Evolutionary conservation across 2,888 invertebrate species (phyloP), one percentile per base, ranked within the genome.

Genomic region (Cremastobaeus sp.): DNA sequence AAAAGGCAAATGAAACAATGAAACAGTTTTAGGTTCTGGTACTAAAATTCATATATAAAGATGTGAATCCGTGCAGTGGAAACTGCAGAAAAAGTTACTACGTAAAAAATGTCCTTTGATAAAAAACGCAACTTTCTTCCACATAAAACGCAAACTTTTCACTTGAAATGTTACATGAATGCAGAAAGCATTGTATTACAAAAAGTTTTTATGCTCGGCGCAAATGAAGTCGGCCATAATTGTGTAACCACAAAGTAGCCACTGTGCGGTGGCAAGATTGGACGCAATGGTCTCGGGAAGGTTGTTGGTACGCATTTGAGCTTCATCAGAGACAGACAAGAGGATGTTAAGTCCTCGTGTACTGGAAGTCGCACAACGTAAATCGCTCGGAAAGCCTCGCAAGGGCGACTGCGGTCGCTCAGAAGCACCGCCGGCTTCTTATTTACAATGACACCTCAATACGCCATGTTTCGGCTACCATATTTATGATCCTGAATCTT

Each of bases 391-490:
- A 60, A 66, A 62, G 59, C 55, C 57, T 68, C 68, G 34, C 66
- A 57, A 57, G 35, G 57, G 59, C 59, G 47, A 64, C 69, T 69
- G 74, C 74, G 73, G 76, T 74, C 32, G 73, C 65, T 76, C 62
- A 71, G 74, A 77, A 74, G 74, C 76, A 54, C 68, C 70, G 65
- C 73, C 76, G 65, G 66, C 73, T 65, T 48, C 73, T 76, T 77
- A 77, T 77, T 77, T 77, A 77, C 59, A 65, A 59, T 65, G 77
- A 77, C 77, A 73, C 75, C 73, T 76, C 71, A 68, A 76, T 76
- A 69, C 65, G 52, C 60, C 32, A 14, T 45, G 52, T 74, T 74
- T 74, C 66, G 72, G 60, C 50, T 54, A 30, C 65, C 14, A 54
- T 76, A 70, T 74, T 74, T 74, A 74, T 48, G 74, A 69, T 59